Base-by-base conservation (phyloP, 2,113 vertebrate species). In the Corydoras sp. region DNA sequence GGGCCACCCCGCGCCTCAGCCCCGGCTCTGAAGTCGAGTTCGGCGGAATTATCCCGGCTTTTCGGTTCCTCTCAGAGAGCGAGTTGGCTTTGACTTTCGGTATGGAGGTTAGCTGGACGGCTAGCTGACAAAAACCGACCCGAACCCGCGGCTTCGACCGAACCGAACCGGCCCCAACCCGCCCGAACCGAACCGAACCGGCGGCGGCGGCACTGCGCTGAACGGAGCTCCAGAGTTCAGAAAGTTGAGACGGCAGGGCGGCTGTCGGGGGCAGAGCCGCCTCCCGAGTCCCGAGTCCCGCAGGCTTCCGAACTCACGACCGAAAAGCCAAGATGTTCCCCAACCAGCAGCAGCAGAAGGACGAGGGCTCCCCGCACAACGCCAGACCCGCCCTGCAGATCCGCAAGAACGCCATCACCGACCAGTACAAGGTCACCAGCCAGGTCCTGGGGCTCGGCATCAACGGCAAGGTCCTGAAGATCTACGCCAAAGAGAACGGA, bases 351-450 rank as follows among this genome's bases (percentile, higher is more conserved):
- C 85, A 83, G 3, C 80, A 74, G 2, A 89, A 87, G 51, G 84
- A 77, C 10, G 77, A 81, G 5, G 24, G 31, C 2, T 31, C 56
- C 1, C 66, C 58, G 32, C 66, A 48, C 13, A 10, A 91, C 65
- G 82, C 84, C 64, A 94, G 89, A 85, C 85, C 90, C 63, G 83
- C 79, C 74, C 87, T 94, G 73, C 92, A 89, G 83, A 93, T 95
- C 68, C 94, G 92, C 87, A 97, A 92, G 79, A 94, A 93, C 77
- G 94, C 94, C 81, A 96, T 98, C 77, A 94, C 93, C 18, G 95
- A 96, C 74, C 94, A 97, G 66, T 98, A 98, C 91, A 95, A 93
- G 90, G 93, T 98, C 80, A 97, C 95, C 80, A 93, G 86, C 79
- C 94, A 95, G 86, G 95, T 97, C 66, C 82, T 97, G 83, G 95